Conservation (phyloP, 2,797 vertebrate genomes). For the Sardinella longiceps region DNA sequence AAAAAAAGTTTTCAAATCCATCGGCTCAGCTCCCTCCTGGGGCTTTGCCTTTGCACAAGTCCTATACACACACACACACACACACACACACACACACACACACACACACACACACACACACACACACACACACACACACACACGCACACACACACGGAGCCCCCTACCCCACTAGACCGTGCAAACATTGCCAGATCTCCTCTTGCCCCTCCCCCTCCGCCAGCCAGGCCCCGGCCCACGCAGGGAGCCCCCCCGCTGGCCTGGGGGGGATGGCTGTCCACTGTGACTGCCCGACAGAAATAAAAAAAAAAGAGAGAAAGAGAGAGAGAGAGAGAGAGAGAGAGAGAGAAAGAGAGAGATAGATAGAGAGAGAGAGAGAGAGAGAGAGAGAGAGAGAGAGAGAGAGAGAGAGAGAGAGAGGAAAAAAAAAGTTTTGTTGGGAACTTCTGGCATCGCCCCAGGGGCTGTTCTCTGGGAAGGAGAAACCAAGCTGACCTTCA, state of each 20-base stretch:
- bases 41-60: slow-evolving; percentile 74
- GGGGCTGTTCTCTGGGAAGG: slow-evolving; percentile 74
- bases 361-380: neutral
- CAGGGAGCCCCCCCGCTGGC: slow-evolving; percentile 67
- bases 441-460: slow-evolving; percentile 73
- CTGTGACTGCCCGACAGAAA: slow-evolving; percentile 62
- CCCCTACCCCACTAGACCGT: slow-evolving; percentile 67
- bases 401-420: slow-evolving; percentile 30
- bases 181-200: slow-evolving; percentile 76
- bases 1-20: slow-evolving; percentile 84
- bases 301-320: slow-evolving; percentile 39
- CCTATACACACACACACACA: slow-evolving; percentile 57
- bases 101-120: slow-evolving; percentile 43
- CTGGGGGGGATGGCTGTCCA: slow-evolving; percentile 60
- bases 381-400: neutral
- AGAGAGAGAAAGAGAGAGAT: slow-evolving; percentile 31
- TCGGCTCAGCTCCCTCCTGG: slow-evolving; percentile 67
- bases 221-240: slow-evolving; percentile 75
- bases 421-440: slow-evolving; percentile 56
- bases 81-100: slow-evolving; percentile 36
- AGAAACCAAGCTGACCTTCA: slow-evolving; percentile 66
- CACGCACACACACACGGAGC: slow-evolving; percentile 18
- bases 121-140: slow-evolving; percentile 44
- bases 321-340: neutral
- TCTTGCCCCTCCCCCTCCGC: slow-evolving; percentile 73